Percentiles rank a stretch among this genome's conserved stretches.
Evolutionary conservation across 2,113 vertebrate species (phyloP).

Genomic region (Prinia subflava): DNA sequence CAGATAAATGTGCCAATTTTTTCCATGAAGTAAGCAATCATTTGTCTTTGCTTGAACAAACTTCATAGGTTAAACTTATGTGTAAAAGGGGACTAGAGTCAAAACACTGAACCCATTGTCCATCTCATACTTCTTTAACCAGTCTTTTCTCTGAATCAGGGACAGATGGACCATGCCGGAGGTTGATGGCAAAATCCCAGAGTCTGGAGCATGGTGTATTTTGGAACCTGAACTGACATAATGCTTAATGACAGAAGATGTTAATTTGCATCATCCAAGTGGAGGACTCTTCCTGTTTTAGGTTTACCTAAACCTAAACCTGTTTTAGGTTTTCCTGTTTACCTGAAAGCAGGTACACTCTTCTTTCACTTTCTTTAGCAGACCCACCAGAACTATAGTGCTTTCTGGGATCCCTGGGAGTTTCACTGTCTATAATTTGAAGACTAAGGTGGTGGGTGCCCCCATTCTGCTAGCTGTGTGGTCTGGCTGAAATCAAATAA

Average conservation of each 20-base stretch:
- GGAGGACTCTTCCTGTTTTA: background rate
- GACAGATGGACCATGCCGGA: background rate
- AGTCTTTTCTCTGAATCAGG: background rate
- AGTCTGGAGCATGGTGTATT: background rate
- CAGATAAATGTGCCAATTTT: background rate
- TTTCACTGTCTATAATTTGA: background rate
- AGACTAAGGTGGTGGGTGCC: fast-evolving
- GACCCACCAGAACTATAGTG: background rate
- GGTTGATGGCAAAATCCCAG: background rate
- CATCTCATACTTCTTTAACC: background rate
- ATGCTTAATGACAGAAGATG: background rate
- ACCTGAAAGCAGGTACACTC: too few species aligned
- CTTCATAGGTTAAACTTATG: background rate
- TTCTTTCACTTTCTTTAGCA: fast-evolving
- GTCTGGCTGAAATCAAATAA: fast-evolving
- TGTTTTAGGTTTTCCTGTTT: background rate
- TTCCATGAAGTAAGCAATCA: background rate
- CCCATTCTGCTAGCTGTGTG: background rate
- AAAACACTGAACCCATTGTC: background rate
- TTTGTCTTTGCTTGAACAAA: background rate
- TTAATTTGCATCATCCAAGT: fast-evolving
- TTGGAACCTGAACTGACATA: background rate
- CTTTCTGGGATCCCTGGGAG: background rate
- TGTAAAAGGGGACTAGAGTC: background rate
- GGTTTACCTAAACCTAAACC: background rate